These are phyloP conservation scores for Branchipolynoe longqiensis DNA, from an alignment of 2,888 invertebrate genomes.

Conservation along the genomic window DNA sequence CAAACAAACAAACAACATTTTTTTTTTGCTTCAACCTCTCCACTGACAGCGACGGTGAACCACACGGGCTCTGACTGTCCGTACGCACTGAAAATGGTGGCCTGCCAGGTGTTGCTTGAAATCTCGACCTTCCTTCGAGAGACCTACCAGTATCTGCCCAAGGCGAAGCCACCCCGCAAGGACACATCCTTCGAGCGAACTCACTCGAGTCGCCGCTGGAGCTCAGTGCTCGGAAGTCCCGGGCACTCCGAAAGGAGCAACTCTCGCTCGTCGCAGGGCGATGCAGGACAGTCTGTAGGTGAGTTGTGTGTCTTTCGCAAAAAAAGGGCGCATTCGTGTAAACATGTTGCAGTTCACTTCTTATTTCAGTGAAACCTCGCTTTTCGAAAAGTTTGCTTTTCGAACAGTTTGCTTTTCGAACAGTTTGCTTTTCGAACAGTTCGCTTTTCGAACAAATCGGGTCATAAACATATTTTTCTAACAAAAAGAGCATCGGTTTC, in stretches of 20 bases:
- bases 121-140: slow-evolving; percentile 98
- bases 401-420: too few species aligned
- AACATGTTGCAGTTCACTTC: too few species aligned
- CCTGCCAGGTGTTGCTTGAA: slow-evolving; percentile 96
- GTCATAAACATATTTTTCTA: too few species aligned
- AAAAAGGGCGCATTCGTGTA: too few species aligned
- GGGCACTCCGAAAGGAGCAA: slow-evolving; percentile 86
- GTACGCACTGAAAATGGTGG: slow-evolving; percentile 90
- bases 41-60: slow-evolving; percentile 79
- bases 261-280: slow-evolving; percentile 68
- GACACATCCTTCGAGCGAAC: slow-evolving; percentile 78
- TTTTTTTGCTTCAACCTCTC: not conserved
- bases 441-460: too few species aligned
- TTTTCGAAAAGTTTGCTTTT: too few species aligned
- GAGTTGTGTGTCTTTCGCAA: too few species aligned
- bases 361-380: too few species aligned
- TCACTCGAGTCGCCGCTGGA: slow-evolving; percentile 88
- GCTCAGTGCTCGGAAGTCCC: slow-evolving; percentile 96
- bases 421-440: too few species aligned
- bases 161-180: slow-evolving; percentile 78
- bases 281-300: slow-evolving; percentile 62
- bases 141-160: slow-evolving; percentile 90
- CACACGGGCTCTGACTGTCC: slow-evolving; percentile 84
- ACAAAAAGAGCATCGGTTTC: too few species aligned
- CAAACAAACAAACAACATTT: not conserved